A percentile compares a stretch with the other conserved stretches of the same genome.
Evolutionary conservation across 2,888 invertebrate genomes (phyloP).

Genomic region (Nysson spinosus): DNA sequence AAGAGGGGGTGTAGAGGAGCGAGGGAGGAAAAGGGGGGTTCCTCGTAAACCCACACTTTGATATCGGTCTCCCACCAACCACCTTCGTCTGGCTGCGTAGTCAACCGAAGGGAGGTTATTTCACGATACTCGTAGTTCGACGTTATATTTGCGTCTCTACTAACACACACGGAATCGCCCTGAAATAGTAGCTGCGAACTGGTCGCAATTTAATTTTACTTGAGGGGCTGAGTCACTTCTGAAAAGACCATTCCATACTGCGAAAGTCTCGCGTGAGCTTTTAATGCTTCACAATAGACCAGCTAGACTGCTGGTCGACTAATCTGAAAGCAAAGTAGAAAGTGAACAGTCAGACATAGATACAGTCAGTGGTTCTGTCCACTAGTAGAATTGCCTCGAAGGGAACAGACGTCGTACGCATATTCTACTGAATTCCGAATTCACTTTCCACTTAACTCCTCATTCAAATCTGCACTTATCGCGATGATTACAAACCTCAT

Average conservation of each 20-base stretch:
- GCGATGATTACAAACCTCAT: too few species aligned
- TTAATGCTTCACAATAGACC: not conserved
- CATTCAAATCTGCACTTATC: too few species aligned
- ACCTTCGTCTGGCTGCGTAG: conserved; percentile 5
- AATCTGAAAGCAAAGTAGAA: not conserved
- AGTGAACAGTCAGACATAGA: too few species aligned
- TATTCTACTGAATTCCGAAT: too few species aligned
- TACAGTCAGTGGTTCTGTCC: too few species aligned
- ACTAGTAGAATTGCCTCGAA: too few species aligned
- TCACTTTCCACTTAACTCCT: too few species aligned
- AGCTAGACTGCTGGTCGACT: not conserved
- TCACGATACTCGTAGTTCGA: not conserved
- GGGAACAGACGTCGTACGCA: too few species aligned
- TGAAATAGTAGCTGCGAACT: conserved; percentile 1
- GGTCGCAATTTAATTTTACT: conserved; percentile 22
- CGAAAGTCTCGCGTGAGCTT: not conserved
- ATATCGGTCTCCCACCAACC: not conserved
- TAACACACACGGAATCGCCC: conserved; percentile 1
- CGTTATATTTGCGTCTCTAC: conserved; percentile 18
- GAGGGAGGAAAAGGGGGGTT: not conserved
- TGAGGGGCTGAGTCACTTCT: not conserved
- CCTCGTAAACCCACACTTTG: conserved; percentile 3
- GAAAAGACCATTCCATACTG: not conserved
- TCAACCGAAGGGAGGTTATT: conserved; percentile 9
- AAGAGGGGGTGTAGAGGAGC: not conserved